Percentiles rank a stretch among this genome's conserved stretches.
Conservation (phyloP, 2,888 invertebrate species). For the Taenaris catops region DNA sequence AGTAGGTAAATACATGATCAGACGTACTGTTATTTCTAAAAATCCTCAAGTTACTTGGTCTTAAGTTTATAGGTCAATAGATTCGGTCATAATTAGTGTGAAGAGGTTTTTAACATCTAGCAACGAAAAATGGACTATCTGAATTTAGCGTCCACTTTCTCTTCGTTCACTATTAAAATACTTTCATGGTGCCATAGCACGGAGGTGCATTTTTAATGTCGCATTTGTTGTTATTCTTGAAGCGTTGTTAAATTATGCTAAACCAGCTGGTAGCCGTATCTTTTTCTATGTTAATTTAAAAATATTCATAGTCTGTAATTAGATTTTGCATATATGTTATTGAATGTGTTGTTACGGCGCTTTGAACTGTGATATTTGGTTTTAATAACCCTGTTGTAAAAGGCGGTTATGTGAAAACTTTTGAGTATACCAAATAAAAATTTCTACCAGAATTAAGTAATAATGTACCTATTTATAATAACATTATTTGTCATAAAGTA, state of each 20-base stretch:
- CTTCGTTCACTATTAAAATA: constrained; percentile 7
- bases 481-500: no score
- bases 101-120: constrained; percentile 6
- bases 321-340: no score
- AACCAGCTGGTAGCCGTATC: neutral
- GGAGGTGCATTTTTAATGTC: constrained; percentile 6
- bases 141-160: constrained; percentile 16
- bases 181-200: constrained; percentile 14
- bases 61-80: constrained; percentile 26
- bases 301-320: no score
- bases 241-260: constrained; percentile 6
- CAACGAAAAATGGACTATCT: neutral
- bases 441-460: no score
- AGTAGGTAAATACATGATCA: constrained; percentile 37
- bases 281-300: neutral
- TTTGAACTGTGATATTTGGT: no score
- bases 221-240: constrained; percentile 14
- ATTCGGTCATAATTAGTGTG: constrained; percentile 29
- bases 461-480: no score
- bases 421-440: no score
- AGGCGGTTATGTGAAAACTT: no score
- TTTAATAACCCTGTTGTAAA: no score
- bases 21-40: constrained; percentile 41
- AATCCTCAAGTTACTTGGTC: constrained; percentile 40
- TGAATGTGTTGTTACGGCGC: no score